These are phyloP conservation scores for Poeciliopsis prolifica DNA, from an alignment of 2,113 vertebrate species.

Conservation along the genomic window DNA sequence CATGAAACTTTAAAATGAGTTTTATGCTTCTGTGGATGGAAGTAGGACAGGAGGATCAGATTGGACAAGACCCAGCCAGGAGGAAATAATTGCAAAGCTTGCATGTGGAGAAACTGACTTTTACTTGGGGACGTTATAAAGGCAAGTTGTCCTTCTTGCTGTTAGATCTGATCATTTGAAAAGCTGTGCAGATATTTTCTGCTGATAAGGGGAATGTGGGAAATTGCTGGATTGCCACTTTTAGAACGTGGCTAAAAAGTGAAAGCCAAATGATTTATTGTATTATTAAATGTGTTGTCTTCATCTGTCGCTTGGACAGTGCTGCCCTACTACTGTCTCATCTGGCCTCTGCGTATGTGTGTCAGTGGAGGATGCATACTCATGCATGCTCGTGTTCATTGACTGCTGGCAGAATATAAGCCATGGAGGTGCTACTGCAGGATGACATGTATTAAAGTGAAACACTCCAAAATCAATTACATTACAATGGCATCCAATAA, in stretches of 20 bases:
- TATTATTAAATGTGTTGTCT: slow-evolving; percentile 32
- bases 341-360: slow-evolving; percentile 55
- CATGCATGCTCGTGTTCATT: slow-evolving; percentile 55
- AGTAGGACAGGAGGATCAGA: slow-evolving; percentile 54
- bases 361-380: slow-evolving; percentile 48
- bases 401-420: slow-evolving; percentile 78
- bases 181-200: background rate
- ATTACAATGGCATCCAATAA: slow-evolving; percentile 24
- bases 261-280: background rate
- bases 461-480: slow-evolving; percentile 55
- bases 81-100: slow-evolving; percentile 50
- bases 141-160: slow-evolving; percentile 1
- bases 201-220: background rate
- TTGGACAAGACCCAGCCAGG: slow-evolving; percentile 46
- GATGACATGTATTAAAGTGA: slow-evolving; percentile 54
- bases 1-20: slow-evolving; percentile 76
- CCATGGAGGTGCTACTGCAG: slow-evolving; percentile 59
- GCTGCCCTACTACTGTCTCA: slow-evolving; percentile 70
- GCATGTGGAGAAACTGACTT: slow-evolving; percentile 36
- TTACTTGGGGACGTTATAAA: slow-evolving; percentile 5
- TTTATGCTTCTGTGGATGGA: slow-evolving; percentile 58
- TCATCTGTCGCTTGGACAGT: slow-evolving; percentile 41
- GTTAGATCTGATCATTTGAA: slow-evolving; percentile 1
- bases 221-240: slow-evolving; percentile 12
- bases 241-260: background rate